Evolutionary conservation across 2,888 invertebrate species (phyloP).

Genomic region (Orthonevra nobilis): DNA sequence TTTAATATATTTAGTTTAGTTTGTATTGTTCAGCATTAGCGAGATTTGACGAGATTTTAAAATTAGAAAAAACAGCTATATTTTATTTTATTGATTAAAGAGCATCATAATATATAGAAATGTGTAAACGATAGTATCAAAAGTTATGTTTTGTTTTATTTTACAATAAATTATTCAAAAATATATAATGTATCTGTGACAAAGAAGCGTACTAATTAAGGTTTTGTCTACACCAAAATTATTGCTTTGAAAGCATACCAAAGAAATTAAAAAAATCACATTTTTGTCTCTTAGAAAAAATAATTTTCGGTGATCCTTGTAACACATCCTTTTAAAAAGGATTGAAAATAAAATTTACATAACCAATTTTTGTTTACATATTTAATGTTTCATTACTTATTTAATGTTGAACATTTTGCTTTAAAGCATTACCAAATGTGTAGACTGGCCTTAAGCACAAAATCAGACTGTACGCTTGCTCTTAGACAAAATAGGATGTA

Average conservation of each 20-base stretch:
- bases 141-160: conserved; percentile 44
- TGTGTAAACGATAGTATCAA: conserved; percentile 69
- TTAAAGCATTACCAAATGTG: not conserved
- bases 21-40: conserved; percentile 66
- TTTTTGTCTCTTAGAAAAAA: not conserved
- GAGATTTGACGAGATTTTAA: conserved; percentile 73
- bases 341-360: not conserved
- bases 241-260: not conserved
- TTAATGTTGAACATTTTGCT: no score
- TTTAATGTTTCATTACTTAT: not conserved
- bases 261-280: not conserved
- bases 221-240: not conserved
- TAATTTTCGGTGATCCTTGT: no score
- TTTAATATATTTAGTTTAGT: conserved; percentile 9
- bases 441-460: conserved; percentile 14
- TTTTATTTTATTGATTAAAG: conserved; percentile 41
- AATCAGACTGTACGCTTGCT: conserved; percentile 42
- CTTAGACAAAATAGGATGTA: conserved; percentile 67
- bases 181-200: conserved; percentile 41
- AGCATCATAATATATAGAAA: conserved; percentile 66
- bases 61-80: conserved; percentile 40
- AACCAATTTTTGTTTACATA: no score
- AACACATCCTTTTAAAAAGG: not conserved
- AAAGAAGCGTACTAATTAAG: conserved; percentile 52
- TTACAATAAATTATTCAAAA: conserved; percentile 61